Percentiles rank a stretch among this genome's conserved stretches.
phyloP scores from a whole-genome alignment of 2,113 vertebrate genomes.

The Solenodon paradoxus region DNA sequence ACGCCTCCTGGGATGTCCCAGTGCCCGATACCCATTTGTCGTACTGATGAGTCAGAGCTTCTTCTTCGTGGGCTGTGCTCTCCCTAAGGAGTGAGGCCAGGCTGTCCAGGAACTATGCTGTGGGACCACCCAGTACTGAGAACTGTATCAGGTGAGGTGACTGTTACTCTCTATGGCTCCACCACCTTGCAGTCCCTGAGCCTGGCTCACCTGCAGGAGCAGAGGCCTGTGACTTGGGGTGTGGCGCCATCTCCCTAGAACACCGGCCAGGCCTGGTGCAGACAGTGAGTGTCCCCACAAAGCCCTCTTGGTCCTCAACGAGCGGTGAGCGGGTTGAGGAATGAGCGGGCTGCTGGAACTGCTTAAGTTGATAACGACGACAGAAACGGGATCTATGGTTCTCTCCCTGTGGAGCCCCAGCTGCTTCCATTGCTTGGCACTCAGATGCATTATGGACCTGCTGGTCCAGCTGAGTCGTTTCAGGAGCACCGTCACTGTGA shows the following conservation, averaged over 20 bases:
- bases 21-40: background rate
- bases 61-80: background rate
- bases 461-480: conserved; percentile 57
- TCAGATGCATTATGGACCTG: conserved; percentile 56
- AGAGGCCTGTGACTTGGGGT: conserved; percentile 56
- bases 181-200: background rate
- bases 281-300: too few species aligned
- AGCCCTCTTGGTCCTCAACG: conserved; percentile 69
- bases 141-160: background rate
- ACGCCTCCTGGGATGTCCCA: background rate
- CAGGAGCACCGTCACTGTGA: conserved; percentile 51
- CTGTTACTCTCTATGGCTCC: accelerated
- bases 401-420: background rate
- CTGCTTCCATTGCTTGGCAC: conserved; percentile 47
- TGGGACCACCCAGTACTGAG: background rate
- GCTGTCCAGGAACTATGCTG: background rate
- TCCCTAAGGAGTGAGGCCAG: background rate
- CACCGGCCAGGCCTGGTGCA: conserved; percentile 52
- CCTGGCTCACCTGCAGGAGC: background rate
- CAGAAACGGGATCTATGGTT: conserved; percentile 55
- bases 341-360: conserved; percentile 67
- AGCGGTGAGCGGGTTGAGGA: conserved; percentile 65
- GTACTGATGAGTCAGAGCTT: background rate
- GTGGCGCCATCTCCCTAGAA: conserved; percentile 8
- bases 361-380: conserved; percentile 58